phyloP scores from a whole-genome alignment of 92 coral and sea anemone genomes.

The Palythoa grandis region DNA sequence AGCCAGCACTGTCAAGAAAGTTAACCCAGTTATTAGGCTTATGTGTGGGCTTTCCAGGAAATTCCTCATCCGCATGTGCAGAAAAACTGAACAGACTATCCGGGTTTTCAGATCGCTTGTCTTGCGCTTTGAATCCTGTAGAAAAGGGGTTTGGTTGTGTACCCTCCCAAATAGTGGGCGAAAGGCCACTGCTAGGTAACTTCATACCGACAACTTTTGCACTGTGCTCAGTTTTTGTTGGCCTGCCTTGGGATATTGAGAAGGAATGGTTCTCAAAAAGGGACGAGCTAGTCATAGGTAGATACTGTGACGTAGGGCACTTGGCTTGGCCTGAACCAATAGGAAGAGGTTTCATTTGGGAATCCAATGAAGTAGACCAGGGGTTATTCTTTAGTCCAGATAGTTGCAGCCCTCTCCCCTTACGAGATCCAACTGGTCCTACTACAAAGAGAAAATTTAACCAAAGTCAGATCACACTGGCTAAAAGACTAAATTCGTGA shows the following conservation, averaged over 20 bases:
- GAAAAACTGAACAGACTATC: slow-evolving; percentile 79
- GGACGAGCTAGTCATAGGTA: slow-evolving; percentile 63
- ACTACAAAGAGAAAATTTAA: slow-evolving; percentile 13
- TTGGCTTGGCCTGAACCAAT: slow-evolving; percentile 43
- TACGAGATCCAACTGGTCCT: slow-evolving; percentile 57
- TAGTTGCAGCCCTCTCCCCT: slow-evolving; percentile 47
- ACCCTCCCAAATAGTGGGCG: slow-evolving; percentile 44
- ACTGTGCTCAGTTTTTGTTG: slow-evolving; percentile 14
- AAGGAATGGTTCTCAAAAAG: slow-evolving; percentile 72
- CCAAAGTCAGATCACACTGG: background rate
- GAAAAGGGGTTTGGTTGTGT: slow-evolving; percentile 31
- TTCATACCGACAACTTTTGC: slow-evolving; percentile 30
- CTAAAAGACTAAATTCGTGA: background rate
- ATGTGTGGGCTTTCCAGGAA: slow-evolving; percentile 67
- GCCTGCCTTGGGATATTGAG: slow-evolving; percentile 38
- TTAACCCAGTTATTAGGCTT: slow-evolving; percentile 96
- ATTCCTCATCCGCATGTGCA: slow-evolving; percentile 57
- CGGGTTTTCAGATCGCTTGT: slow-evolving; percentile 61
- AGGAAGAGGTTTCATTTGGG: slow-evolving; percentile 56
- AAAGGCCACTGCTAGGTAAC: slow-evolving; percentile 9
- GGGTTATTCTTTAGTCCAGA: slow-evolving; percentile 67
- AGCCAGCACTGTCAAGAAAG: slow-evolving; percentile 82
- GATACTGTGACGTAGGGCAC: slow-evolving; percentile 47
- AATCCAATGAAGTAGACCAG: slow-evolving; percentile 74
- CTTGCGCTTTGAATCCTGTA: slow-evolving; percentile 46